Evolutionary conservation across 2,888 invertebrate genomes (phyloP).

Genomic region (Noctuana brunneofusca): DNA sequence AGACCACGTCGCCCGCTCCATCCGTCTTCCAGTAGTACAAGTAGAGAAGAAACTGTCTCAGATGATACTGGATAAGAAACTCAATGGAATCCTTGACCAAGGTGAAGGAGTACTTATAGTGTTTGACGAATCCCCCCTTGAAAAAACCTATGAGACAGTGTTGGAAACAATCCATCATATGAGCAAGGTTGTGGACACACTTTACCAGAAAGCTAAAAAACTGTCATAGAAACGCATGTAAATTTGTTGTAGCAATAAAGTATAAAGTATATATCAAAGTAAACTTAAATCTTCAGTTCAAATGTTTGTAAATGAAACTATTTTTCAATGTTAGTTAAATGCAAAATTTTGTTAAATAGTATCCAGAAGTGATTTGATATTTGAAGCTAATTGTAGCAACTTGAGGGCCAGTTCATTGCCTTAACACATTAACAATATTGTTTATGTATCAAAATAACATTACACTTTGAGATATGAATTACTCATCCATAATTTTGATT

Average conservation of each 20-base stretch:
- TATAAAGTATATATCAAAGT: constrained; percentile 74
- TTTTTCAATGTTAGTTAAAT: constrained; percentile 65
- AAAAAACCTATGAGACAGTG: constrained; percentile 98
- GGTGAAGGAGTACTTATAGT: constrained; percentile 98
- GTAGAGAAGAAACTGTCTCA: constrained; percentile 99
- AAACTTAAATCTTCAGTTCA: constrained; percentile 74
- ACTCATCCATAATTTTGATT: constrained; percentile 65
- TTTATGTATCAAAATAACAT: constrained; percentile 49
- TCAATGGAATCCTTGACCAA: constrained; percentile 98
- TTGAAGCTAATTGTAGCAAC: constrained; percentile 29
- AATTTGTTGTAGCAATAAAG: constrained; percentile 77
- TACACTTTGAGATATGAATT: constrained; percentile 57
- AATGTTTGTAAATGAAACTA: constrained; percentile 67
- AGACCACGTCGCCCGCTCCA: constrained; percentile 94
- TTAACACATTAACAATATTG: constrained; percentile 30
- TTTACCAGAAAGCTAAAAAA: constrained; percentile 99
- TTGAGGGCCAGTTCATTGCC: constrained; percentile 24
- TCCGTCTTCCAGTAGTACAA: constrained; percentile 92
- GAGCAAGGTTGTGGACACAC: constrained; percentile 99
- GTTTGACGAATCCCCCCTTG: constrained; percentile 96
- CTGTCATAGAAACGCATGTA: constrained; percentile 86
- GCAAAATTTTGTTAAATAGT: constrained; percentile 50
- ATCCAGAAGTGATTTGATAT: constrained; percentile 45
- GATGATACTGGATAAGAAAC: constrained; percentile 99
- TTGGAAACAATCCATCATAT: constrained; percentile 99